Conservation (phyloP, 1,140 invertebrate genomes). For the Musca vetustissima region DNA sequence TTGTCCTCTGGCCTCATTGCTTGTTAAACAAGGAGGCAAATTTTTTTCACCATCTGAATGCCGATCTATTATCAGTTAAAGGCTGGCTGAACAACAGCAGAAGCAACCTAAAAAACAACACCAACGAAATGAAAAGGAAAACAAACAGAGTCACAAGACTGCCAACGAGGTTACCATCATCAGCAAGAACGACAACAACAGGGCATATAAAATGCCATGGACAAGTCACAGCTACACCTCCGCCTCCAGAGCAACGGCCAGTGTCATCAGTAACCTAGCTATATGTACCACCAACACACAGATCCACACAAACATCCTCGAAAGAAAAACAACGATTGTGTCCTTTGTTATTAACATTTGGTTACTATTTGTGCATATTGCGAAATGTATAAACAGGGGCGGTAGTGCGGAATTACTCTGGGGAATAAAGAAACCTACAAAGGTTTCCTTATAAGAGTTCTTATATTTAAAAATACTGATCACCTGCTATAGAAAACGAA, state of each 20-base stretch:
- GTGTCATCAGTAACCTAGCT: neutral
- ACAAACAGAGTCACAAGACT: neutral
- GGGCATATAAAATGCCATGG: neutral
- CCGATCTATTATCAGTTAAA: slow-evolving; percentile 24
- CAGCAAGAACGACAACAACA: neutral
- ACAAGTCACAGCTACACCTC: neutral
- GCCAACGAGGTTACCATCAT: slow-evolving; percentile 1
- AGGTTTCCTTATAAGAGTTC: no score
- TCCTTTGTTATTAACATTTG: no score
- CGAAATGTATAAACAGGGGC: no score
- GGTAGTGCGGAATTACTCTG: no score
- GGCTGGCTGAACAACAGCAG: slow-evolving; percentile 4
- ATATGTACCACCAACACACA: neutral
- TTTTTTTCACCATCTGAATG: slow-evolving; percentile 27
- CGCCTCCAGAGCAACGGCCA: neutral
- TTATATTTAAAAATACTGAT: no score
- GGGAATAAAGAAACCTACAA: no score
- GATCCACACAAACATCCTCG: no score
- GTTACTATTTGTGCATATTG: no score
- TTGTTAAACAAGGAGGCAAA: slow-evolving; percentile 28
- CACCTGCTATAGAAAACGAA: no score
- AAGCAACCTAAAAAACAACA: neutral
- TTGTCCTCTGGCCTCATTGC: slow-evolving; percentile 27
- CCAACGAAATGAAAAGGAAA: no score
- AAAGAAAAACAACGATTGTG: no score